Percentiles rank a stretch among this genome's conserved stretches.
These are phyloP conservation scores for Helleia helle DNA, from an alignment of 2,888 invertebrate species.

Conservation along the genomic window DNA sequence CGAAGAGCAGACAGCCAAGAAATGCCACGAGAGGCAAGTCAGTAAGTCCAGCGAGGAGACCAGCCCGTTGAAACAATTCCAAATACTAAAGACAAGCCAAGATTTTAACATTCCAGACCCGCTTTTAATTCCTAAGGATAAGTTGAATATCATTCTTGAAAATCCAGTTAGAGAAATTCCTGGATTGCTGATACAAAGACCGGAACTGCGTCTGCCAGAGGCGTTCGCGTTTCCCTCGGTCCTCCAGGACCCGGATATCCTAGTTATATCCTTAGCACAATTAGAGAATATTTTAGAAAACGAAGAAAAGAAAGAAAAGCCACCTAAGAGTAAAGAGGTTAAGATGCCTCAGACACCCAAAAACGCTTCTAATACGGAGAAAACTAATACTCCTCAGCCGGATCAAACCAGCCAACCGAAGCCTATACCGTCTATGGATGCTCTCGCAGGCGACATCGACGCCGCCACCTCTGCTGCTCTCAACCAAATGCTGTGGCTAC, in stretches of 20 bases:
- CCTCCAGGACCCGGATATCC: conserved; percentile 83
- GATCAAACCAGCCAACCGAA: conserved; percentile 33
- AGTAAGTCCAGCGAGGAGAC: conserved; percentile 56
- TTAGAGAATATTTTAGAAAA: conserved; percentile 78
- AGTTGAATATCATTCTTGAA: conserved; percentile 79
- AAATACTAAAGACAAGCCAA: conserved; percentile 77
- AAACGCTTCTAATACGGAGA: conserved; percentile 32
- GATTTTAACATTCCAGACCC: conserved; percentile 86
- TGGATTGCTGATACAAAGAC: conserved; percentile 78
- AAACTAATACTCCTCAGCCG: conserved; percentile 29
- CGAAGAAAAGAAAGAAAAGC: conserved; percentile 38
- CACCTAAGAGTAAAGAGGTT: conserved; percentile 29
- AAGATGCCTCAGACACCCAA: conserved; percentile 31
- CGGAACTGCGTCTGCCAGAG: conserved; percentile 82
- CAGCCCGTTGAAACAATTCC: conserved; percentile 81
- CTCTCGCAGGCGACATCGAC: conserved; percentile 77
- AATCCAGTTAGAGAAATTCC: conserved; percentile 86
- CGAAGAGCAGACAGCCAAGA: conserved; percentile 38
- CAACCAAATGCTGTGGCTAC: conserved; percentile 84
- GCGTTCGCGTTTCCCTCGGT: conserved; percentile 82
- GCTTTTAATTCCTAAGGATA: conserved; percentile 84
- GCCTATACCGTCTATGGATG: conserved; percentile 50
- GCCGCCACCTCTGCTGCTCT: conserved; percentile 80
- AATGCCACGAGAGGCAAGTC: conserved; percentile 27
- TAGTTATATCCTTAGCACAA: conserved; percentile 84